Base-by-base conservation (phyloP, 2,113 vertebrate species). In the Peromyscus californicus region DNA sequence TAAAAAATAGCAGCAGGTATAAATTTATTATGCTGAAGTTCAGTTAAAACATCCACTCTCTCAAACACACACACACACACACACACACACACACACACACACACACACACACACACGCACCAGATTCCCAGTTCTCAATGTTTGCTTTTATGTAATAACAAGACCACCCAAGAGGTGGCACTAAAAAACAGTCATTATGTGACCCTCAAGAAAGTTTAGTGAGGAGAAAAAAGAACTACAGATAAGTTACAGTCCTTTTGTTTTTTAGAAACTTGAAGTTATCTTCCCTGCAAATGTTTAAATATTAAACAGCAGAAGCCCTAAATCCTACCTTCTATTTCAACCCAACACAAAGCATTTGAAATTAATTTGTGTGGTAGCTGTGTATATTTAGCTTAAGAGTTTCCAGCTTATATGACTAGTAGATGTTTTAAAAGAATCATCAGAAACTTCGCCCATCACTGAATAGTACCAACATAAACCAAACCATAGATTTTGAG, bases 81-180 rank as follows among this genome's bases (percentile, higher is more conserved):
- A 1, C 51, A 51, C 51, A 51, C 51, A 51, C 51, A 51, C 51
- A 51, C 51, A 51, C 51, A 51, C 65, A 65, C 29, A 72, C 1
- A 74, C 3, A 39, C 0, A 80, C 48, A 42, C 24, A 84, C 2
- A 36, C 0, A 4, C 11, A 51, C 0, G 26, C 24, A 88, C 19
- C 33, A 54, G 19, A 72, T 29, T 54, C 36, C 33, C 5, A 39
- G 48, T 15, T 88, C 86, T 88, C 21, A 26, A 10, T 39, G n/a
- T 83, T n/a, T 72, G 76, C 89, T 86, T 16, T 97, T 97, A 97
- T 98, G 98, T 98, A 98, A 97, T 98, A 96, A 98, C 91, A 97
- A 97, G 95, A 97, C 97, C 93, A 94, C 98, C 98, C 98, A 98
- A 98, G 98, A 99, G 98, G 97, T 98, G 98, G 98, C 98, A 98